Percentiles rank a stretch among this genome's conserved stretches.
Evolutionary conservation across 2,797 vertebrate species (phyloP).

Genomic region (Lutjanus argentimaculatus): DNA sequence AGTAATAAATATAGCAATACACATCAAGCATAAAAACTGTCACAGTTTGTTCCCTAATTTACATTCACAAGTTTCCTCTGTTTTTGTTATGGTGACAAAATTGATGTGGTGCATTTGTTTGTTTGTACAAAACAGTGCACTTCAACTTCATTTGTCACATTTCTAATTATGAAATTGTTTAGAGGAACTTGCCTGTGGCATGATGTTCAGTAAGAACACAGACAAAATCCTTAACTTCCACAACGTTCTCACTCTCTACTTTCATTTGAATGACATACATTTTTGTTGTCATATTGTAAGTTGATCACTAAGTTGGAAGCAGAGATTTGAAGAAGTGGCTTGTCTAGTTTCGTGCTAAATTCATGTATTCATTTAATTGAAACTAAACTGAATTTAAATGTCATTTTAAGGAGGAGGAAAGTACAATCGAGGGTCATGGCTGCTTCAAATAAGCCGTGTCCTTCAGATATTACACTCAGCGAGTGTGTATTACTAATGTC

Average conservation of each 20-base stretch:
- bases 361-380: not conserved
- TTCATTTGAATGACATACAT: not conserved
- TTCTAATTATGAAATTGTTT: not conserved
- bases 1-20: not conserved
- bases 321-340: not conserved
- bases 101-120: not conserved
- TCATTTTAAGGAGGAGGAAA: conserved; percentile 22
- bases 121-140: not conserved
- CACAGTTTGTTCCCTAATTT: conserved; percentile 3
- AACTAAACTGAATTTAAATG: conserved; percentile 29
- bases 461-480: conserved; percentile 32
- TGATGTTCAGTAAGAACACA: not conserved
- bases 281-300: not conserved
- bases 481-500: conserved; percentile 38
- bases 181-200: not conserved
- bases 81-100: not conserved
- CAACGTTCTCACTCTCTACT: not conserved
- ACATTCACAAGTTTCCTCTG: not conserved
- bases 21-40: not conserved
- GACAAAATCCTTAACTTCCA: not conserved
- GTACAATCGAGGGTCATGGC: conserved; percentile 23
- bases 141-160: not conserved
- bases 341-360: not conserved
- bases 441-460: conserved; percentile 29
- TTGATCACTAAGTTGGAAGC: not conserved